A percentile compares a stretch with the other conserved stretches of the same genome.
These are phyloP conservation scores for Orthonevra nobilis DNA, from an alignment of 2,888 invertebrate genomes.

Conservation along the genomic window DNA sequence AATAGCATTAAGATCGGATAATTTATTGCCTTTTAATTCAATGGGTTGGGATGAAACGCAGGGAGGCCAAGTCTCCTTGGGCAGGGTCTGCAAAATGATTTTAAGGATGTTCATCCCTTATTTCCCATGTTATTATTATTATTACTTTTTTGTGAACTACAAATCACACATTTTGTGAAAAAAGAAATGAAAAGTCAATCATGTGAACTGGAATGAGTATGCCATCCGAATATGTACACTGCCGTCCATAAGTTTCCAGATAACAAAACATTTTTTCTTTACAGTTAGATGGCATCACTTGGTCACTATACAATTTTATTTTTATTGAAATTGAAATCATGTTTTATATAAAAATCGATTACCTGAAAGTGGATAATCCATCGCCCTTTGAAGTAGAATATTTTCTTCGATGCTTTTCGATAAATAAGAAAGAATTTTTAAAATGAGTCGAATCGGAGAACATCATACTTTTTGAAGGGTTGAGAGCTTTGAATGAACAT, in stretches of 20 bases:
- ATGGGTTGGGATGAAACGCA: conserved; percentile 76
- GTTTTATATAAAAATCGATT: no score
- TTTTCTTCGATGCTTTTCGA: no score
- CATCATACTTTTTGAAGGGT: neutral
- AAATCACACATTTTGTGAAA: conserved; percentile 55
- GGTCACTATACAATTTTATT: no score
- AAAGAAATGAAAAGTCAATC: conserved; percentile 12
- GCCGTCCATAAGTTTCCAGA: no score
- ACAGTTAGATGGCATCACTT: no score
- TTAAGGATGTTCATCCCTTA: conserved; percentile 60
- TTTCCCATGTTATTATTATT: conserved; percentile 3
- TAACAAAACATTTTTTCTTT: no score
- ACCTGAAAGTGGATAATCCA: no score
- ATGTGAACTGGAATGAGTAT: neutral
- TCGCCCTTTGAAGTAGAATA: no score
- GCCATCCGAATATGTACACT: no score
- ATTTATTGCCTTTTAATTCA: conserved; percentile 80
- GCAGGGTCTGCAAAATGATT: conserved; percentile 12
- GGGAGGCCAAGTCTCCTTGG: conserved; percentile 17
- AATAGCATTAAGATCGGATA: conserved; percentile 77
- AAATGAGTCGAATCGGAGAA: conserved; percentile 25
- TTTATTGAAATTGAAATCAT: no score
- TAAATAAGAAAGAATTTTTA: neutral
- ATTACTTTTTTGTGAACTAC: conserved; percentile 24
- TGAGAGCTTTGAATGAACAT: no score